phyloP scores from a whole-genome alignment of 2,797 vertebrate species.

The Anabacerthia variegaticeps region DNA sequence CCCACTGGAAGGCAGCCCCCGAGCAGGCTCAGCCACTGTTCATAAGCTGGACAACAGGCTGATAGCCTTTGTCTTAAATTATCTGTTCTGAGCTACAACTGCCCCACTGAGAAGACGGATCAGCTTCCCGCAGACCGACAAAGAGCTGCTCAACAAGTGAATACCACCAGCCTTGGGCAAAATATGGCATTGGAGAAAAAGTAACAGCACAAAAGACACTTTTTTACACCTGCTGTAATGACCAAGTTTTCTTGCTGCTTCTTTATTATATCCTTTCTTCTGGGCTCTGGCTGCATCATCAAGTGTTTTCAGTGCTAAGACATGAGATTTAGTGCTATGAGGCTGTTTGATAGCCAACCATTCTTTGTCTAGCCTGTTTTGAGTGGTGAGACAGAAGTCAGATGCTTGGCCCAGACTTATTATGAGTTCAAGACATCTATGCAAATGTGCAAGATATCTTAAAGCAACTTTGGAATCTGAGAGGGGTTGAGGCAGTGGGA shows the following conservation, averaged over 20 bases:
- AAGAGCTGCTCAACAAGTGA: neutral
- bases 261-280: neutral
- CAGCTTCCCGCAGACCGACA: constrained; percentile 12
- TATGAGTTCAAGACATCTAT: neutral
- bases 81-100: neutral
- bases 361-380: neutral
- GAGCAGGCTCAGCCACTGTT: neutral
- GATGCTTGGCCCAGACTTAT: neutral
- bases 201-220: neutral
- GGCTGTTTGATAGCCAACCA: neutral
- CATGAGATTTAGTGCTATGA: neutral
- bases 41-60: neutral
- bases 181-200: neutral
- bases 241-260: constrained; percentile 28
- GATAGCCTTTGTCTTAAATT: constrained; percentile 21
- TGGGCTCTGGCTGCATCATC: neutral
- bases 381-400: neutral
- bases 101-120: constrained; percentile 1
- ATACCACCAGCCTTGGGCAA: neutral
- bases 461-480: neutral
- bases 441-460: neutral
- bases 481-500: neutral
- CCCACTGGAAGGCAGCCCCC: constrained; percentile 7
- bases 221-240: neutral
- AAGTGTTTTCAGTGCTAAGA: neutral